phyloP scores from a whole-genome alignment of 2,113 vertebrate genomes.

The Laticauda colubrina region DNA sequence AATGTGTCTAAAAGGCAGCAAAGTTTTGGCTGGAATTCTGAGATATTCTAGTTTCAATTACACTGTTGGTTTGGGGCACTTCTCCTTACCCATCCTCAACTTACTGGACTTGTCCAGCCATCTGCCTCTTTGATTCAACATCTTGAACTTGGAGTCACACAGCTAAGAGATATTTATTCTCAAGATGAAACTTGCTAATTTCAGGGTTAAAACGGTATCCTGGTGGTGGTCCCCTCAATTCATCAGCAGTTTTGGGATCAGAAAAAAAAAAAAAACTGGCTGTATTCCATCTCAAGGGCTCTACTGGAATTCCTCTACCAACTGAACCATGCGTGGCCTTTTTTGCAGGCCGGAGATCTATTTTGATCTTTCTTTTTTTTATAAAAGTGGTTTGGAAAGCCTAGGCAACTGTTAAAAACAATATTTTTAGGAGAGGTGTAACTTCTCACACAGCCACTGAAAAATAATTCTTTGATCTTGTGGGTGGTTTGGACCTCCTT shows the following conservation, averaged over 20 bases:
- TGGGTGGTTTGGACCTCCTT: neutral
- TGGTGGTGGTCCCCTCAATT: neutral
- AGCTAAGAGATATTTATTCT: neutral
- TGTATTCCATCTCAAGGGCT: neutral
- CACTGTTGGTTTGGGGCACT: neutral
- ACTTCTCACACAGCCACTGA: neutral
- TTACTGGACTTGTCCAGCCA: neutral
- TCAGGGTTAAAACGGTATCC: no score
- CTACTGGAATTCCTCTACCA: neutral
- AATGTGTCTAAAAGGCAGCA: neutral
- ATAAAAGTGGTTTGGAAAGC: constrained; percentile 14
- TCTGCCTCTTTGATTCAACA: neutral
- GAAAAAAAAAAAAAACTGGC: neutral
- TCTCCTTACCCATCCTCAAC: neutral
- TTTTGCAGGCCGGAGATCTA: neutral
- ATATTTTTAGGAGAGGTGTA: neutral
- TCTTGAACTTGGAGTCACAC: neutral
- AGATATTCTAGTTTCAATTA: neutral
- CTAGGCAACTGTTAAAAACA: neutral
- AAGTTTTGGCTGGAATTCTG: neutral
- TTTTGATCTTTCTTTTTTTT: neutral
- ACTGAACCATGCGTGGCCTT: neutral
- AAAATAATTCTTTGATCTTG: constrained; percentile 12
- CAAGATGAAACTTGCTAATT: neutral
- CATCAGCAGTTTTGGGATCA: neutral